Percentiles rank a stretch among this genome's conserved stretches.
Conservation (phyloP, 2,888 invertebrate genomes). For the Mantis religiosa region DNA sequence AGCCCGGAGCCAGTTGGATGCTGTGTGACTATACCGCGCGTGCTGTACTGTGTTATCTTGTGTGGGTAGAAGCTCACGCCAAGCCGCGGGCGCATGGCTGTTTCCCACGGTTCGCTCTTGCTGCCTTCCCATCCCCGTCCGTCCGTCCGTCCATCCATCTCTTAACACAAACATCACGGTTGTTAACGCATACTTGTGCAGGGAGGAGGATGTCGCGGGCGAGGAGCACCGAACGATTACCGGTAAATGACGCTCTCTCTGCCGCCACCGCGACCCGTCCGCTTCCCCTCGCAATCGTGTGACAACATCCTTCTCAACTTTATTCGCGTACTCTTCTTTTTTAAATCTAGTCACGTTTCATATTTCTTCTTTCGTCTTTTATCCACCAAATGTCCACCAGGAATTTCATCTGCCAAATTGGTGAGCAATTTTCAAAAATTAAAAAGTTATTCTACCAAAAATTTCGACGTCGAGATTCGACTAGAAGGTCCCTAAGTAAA, state of each 20-base stretch:
- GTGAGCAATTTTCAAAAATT: no score
- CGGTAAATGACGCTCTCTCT: background rate
- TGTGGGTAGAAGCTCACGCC: slow-evolving; percentile 20
- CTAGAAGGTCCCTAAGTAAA: no score
- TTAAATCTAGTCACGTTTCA: no score
- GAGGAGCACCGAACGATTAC: background rate
- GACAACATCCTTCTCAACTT: no score
- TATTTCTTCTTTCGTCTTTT: no score
- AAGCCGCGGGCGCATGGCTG: slow-evolving; percentile 27
- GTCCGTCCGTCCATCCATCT: background rate
- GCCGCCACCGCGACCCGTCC: background rate
- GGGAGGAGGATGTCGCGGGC: background rate
- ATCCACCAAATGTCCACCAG: no score
- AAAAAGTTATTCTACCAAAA: no score
- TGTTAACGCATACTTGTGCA: background rate
- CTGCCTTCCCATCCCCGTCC: background rate
- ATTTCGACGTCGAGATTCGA: no score
- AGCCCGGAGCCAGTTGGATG: background rate
- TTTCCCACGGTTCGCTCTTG: slow-evolving; percentile 26
- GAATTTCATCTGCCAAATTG: no score
- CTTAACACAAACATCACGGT: background rate
- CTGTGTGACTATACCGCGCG: background rate
- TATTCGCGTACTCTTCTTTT: no score
- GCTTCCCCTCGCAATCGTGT: no score
- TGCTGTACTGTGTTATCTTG: slow-evolving; percentile 6